Evolutionary conservation across 2,888 invertebrate species (phyloP).

Genomic region (Aquatica leii): DNA sequence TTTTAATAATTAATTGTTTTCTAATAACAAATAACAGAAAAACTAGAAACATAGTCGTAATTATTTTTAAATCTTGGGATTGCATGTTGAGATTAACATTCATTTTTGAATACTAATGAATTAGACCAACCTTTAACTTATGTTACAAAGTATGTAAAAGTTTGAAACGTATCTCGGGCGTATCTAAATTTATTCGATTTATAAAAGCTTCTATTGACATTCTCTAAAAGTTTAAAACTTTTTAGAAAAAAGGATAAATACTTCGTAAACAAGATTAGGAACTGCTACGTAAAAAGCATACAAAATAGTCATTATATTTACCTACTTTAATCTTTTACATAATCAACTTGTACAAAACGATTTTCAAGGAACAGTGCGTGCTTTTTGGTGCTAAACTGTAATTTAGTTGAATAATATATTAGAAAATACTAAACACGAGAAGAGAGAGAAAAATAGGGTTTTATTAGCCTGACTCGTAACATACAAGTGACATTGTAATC

Average conservation of each 20-base stretch:
- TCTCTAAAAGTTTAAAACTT: background rate
- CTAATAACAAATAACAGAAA: no score
- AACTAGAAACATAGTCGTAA: no score
- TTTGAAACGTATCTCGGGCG: no score
- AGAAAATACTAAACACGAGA: background rate
- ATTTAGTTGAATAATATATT: conserved; percentile 19
- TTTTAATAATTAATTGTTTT: no score
- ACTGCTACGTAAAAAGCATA: background rate
- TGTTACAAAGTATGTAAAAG: no score
- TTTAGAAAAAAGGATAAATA: background rate
- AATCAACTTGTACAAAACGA: conserved; percentile 6
- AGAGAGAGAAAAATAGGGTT: background rate
- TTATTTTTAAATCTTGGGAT: no score
- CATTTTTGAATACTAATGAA: no score
- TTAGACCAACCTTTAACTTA: no score
- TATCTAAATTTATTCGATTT: conserved; percentile 1
- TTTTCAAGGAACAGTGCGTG: conserved; percentile 16
- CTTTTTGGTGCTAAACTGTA: conserved; percentile 16
- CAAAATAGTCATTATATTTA: conserved; percentile 1
- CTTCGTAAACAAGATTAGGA: background rate
- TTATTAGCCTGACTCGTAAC: background rate
- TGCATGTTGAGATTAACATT: no score
- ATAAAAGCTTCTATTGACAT: background rate
- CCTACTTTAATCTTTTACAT: conserved; percentile 6
- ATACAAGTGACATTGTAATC: no score